These are phyloP conservation scores for Nymphicus hollandicus DNA, from an alignment of 2,113 vertebrate species.

Conservation along the genomic window DNA sequence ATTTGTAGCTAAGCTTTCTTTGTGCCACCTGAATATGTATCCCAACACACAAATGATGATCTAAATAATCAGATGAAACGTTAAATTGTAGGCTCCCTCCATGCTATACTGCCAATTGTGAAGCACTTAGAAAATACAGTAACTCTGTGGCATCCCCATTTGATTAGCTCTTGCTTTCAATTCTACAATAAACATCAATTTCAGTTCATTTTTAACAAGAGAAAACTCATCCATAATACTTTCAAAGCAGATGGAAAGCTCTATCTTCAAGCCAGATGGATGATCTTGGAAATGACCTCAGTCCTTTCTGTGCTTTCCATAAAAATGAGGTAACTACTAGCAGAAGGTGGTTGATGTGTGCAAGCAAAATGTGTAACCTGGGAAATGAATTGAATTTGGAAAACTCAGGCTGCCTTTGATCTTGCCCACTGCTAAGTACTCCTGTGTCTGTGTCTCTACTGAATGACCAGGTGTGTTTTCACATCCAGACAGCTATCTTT, in stretches of 20 bases:
- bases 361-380: not conserved
- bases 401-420: conserved; percentile 19
- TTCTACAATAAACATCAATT: not conserved
- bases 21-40: not conserved
- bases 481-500: not conserved
- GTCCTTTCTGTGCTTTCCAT: not conserved
- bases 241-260: conserved; percentile 4
- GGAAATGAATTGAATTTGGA: not conserved
- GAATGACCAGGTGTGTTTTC: not conserved
- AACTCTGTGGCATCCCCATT: not conserved
- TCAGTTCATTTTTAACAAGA: not conserved
- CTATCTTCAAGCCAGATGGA: conserved; percentile 20
- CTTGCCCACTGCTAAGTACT: not conserved
- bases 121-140: not conserved
- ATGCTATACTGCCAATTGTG: not conserved
- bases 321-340: conserved; percentile 39
- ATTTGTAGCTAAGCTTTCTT: not conserved
- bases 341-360: not conserved
- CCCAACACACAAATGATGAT: not conserved
- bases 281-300: not conserved
- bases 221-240: not conserved
- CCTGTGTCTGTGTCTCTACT: not conserved
- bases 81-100: not conserved
- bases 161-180: not conserved
- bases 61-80: not conserved